These are phyloP conservation scores for Alentia gelatinosa DNA, from an alignment of 2,888 invertebrate species.

Conservation along the genomic window DNA sequence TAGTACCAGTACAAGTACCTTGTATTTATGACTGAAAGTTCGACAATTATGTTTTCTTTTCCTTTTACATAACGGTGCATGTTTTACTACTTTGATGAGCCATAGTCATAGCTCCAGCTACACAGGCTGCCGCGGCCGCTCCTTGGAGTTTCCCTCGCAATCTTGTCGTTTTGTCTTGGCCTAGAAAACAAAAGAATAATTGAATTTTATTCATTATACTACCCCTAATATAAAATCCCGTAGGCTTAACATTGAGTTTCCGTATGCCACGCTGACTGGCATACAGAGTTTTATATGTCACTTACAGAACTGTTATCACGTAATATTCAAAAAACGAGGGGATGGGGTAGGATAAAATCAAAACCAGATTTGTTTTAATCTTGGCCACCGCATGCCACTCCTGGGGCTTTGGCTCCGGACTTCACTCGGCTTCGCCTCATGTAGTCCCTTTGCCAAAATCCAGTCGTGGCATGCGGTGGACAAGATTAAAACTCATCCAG, in stretches of 20 bases:
- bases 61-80: background rate
- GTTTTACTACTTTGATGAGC: conserved; percentile 18
- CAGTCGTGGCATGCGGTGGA: no score
- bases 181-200: background rate
- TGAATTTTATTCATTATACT: background rate
- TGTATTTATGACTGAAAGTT: no score
- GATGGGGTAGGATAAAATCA: no score
- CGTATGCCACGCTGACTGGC: no score
- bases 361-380: no score
- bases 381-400: no score
- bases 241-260: no score
- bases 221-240: background rate
- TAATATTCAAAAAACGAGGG: background rate
- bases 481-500: no score
- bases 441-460: no score
- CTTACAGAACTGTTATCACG: background rate
- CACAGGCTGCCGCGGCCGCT: background rate
- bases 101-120: background rate
- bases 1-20: no score
- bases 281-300: background rate
- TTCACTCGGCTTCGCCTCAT: no score
- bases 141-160: background rate
- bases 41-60: background rate
- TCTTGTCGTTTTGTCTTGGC: background rate
- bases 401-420: no score